Evolutionary conservation across 2,113 vertebrate genomes (phyloP), one percentile per base, ranked within the genome.

Genomic region (Nibea coibor): DNA sequence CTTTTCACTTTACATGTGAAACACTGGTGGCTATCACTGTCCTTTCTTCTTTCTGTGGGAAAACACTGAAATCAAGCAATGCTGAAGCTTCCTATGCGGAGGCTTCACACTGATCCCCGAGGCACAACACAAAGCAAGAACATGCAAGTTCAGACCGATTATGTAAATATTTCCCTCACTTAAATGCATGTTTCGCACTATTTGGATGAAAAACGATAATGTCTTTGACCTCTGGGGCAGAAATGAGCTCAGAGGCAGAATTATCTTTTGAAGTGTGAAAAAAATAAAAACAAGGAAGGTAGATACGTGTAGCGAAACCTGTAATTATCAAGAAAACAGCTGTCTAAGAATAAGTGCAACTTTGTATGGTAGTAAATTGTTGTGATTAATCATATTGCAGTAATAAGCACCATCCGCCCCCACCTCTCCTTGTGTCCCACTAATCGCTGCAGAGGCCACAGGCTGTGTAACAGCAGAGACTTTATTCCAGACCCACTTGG

Each of bases 401-500:
- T 80, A 81, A 80, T 54, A 63, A 85, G 79, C 84, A 84, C 67
- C 62, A 58, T 54, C 72, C n/a, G 50, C 72, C 72, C 82, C 83
- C 77, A 56, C 66, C 71, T 58, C 19, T 78, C 82, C 75, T 31
- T 57, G 35, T 76, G 75, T 87, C 73, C 63, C 80, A 80, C 81
- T 85, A 80, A 91, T 85, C 80, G 77, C 43, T 72, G 39, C 78
- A 64, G 66, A 89, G 73, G 86, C 85, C 54, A 87, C 72, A 74
- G 91, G 73, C 81, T 68, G 39, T 39, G 47, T 78, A 78, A 88
- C 78, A 82, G 86, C 72, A 70, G 39, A 53, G 66, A 83, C 79
- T 83, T 88, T 87, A 88, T 86, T 87, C 76, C 75, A 81, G 76
- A 66, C 83, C 77, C 72, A 80, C 78, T 87, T 92, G 87, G 88